Evolutionary conservation across 1,140 invertebrate genomes (phyloP).

Genomic region (Macrosteles quadrilineatus): DNA sequence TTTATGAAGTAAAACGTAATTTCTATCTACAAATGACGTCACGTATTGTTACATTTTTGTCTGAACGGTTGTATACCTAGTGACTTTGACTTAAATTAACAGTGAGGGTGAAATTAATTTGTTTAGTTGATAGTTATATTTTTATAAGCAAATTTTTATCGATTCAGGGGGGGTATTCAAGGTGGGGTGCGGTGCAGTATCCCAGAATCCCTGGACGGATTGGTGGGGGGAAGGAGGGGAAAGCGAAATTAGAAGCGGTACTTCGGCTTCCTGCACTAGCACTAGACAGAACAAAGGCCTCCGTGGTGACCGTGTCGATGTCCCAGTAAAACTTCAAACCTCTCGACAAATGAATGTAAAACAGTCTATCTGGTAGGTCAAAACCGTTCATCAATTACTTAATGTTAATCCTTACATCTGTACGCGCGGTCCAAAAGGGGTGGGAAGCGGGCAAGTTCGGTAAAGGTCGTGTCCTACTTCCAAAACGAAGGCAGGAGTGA

Average conservation of each 20-base stretch:
- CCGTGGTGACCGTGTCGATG: conserved; percentile 5
- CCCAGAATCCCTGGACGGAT: conserved; percentile 8
- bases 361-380: conserved; percentile 28
- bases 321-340: conserved; percentile 1
- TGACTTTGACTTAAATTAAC: no score
- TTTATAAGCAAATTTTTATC: no score
- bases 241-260: conserved; percentile 10
- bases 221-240: conserved; percentile 5
- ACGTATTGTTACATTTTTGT: no score
- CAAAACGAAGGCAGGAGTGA: no score
- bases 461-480: background rate
- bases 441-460: no score
- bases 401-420: background rate
- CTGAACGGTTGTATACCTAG: no score
- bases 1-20: no score
- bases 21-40: no score
- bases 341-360: conserved; percentile 28
- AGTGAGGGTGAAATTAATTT: no score
- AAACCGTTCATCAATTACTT: conserved; percentile 21
- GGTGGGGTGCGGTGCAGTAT: background rate
- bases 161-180: background rate
- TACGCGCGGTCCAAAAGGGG: no score
- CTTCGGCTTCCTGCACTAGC: background rate
- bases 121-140: no score
- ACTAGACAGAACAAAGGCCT: conserved; percentile 5